A percentile compares a stretch with the other conserved stretches of the same genome.
phyloP scores from a whole-genome alignment of 2,888 invertebrate species.

The Temnothorax unifasciatus region DNA sequence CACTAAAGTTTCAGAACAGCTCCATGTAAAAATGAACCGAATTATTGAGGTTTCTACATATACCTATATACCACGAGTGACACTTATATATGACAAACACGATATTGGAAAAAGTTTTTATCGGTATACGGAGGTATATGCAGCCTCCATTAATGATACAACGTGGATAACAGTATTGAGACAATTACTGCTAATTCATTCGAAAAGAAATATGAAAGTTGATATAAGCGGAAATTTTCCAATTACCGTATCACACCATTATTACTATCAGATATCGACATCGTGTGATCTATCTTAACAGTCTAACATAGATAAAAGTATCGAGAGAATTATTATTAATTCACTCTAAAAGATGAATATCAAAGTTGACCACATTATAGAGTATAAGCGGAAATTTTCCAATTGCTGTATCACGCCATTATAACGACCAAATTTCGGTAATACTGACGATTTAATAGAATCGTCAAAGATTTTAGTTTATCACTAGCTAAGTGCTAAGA shows the following conservation, averaged over 20 bases:
- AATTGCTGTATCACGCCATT: background rate
- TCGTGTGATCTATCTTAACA: background rate
- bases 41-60: slow-evolving; percentile 34
- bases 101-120: slow-evolving; percentile 71
- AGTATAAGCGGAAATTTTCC: background rate
- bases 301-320: background rate
- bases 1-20: slow-evolving; percentile 12
- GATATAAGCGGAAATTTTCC: slow-evolving; percentile 17
- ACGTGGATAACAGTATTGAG: slow-evolving; percentile 20
- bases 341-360: background rate
- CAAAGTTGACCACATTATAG: background rate
- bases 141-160: background rate
- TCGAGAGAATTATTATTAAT: slow-evolving; percentile 42
- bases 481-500: background rate
- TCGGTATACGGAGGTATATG: slow-evolving; percentile 28
- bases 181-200: slow-evolving; percentile 50
- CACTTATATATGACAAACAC: background rate
- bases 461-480: background rate
- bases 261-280: background rate
- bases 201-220: background rate
- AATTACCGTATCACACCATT: background rate
- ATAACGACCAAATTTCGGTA: background rate
- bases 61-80: background rate
- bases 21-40: slow-evolving; percentile 26
- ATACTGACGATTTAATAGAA: background rate